A percentile compares a stretch with the other conserved stretches of the same genome.
Conservation (phyloP, 2,888 invertebrate genomes). For the Eupithecia subfuscata region DNA sequence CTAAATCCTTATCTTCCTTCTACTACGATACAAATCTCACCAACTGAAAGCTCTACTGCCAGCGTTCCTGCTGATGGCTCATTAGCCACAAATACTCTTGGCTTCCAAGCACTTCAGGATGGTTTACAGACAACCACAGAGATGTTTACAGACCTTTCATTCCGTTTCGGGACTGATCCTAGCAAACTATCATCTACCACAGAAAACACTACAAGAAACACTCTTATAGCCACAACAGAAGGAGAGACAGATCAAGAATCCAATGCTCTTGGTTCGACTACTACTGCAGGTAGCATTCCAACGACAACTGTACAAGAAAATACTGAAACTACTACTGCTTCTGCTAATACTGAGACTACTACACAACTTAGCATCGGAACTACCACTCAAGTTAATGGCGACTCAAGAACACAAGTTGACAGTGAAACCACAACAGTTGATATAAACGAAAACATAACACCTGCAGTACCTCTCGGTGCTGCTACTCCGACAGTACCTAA, state of each 20-base stretch:
- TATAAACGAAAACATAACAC: conserved; percentile 57
- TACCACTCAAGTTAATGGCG: conserved; percentile 50
- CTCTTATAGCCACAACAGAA: conserved; percentile 46
- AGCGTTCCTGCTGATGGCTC: conserved; percentile 44
- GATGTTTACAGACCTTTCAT: conserved; percentile 31
- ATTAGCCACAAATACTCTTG: conserved; percentile 42
- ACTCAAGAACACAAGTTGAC: conserved; percentile 55
- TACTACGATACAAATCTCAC: conserved; percentile 45
- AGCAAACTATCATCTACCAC: conserved; percentile 15
- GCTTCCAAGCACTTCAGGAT: conserved; percentile 32
- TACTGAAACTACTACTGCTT: conserved; percentile 38
- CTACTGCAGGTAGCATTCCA: conserved; percentile 35
- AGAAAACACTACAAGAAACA: conserved; percentile 36
- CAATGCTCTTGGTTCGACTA: conserved; percentile 25
- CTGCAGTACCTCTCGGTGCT: conserved; percentile 54
- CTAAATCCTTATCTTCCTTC: conserved; percentile 51
- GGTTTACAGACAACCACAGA: conserved; percentile 41
- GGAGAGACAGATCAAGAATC: conserved; percentile 34
- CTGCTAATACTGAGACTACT: conserved; percentile 45
- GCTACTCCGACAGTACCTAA: conserved; percentile 75
- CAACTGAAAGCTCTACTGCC: conserved; percentile 48
- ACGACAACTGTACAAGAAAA: conserved; percentile 28
- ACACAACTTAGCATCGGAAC: conserved; percentile 49
- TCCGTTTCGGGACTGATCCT: conserved; percentile 36
- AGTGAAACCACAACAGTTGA: conserved; percentile 54